A percentile compares a stretch with the other conserved stretches of the same genome.
Conservation (phyloP, 2,888 invertebrate genomes). For the Phaonia tiefii region DNA sequence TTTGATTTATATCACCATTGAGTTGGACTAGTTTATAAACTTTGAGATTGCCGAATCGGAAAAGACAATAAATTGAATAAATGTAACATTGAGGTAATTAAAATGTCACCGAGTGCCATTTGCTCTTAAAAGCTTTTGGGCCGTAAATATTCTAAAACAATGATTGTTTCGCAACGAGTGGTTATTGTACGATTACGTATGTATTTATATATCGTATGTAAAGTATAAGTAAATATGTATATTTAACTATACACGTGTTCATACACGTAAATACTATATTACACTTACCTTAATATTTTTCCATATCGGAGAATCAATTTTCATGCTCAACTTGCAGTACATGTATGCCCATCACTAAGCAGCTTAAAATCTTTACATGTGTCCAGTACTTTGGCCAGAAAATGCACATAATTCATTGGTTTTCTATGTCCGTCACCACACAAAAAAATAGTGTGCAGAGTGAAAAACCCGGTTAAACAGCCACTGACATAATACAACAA, state of each 20-base stretch:
- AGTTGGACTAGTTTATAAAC: too few species aligned
- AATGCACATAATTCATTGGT: too few species aligned
- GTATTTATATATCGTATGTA: too few species aligned
- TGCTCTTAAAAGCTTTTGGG: slow-evolving; percentile 31
- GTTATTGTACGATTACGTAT: too few species aligned
- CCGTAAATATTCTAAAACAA: slow-evolving; percentile 11
- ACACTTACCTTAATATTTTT: neutral
- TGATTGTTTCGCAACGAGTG: slow-evolving; percentile 20
- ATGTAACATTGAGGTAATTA: neutral
- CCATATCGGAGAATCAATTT: slow-evolving; percentile 34
- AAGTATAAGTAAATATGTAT: too few species aligned
- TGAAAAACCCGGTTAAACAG: too few species aligned
- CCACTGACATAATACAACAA: too few species aligned
- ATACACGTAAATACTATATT: neutral
- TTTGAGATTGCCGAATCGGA: too few species aligned
- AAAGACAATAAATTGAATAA: neutral
- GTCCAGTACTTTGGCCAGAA: slow-evolving; percentile 27
- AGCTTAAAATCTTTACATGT: slow-evolving; percentile 56
- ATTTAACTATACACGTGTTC: too few species aligned
- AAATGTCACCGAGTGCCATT: slow-evolving; percentile 18
- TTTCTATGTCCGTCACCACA: too few species aligned
- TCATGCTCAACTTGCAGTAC: slow-evolving; percentile 24
- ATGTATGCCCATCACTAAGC: slow-evolving; percentile 53
- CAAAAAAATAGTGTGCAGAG: too few species aligned
- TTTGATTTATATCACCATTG: too few species aligned